Conservation (phyloP, 1,140 invertebrate species). For the Luehdorfia chinensis region DNA sequence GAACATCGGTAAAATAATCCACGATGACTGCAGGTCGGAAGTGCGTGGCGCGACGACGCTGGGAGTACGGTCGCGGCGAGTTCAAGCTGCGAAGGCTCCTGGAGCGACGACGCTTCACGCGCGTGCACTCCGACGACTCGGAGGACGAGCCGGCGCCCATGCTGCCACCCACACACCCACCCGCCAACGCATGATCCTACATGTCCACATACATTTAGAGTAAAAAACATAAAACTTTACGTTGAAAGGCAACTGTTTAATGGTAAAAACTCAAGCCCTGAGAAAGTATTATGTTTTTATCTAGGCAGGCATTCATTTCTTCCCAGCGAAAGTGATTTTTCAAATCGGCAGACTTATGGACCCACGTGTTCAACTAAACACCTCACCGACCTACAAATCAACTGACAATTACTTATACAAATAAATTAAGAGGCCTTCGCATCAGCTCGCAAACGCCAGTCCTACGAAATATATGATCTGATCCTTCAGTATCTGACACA, state of each 20-base stretch:
- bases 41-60: constrained; percentile 54
- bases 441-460: too few relatives aligned
- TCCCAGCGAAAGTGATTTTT: too few relatives aligned
- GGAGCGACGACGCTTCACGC: constrained; percentile 67
- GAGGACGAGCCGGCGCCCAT: constrained; percentile 73
- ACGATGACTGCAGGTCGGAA: constrained; percentile 47
- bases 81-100: constrained; percentile 69
- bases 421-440: too few relatives aligned
- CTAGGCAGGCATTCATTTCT: too few relatives aligned
- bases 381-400: too few relatives aligned
- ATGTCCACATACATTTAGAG: neutral
- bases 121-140: constrained; percentile 71
- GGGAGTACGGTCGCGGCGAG: constrained; percentile 72
- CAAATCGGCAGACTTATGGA: too few relatives aligned
- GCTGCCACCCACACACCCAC: constrained; percentile 52
- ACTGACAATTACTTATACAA: too few relatives aligned
- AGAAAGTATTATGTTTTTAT: neutral
- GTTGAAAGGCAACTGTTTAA: neutral
- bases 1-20: too few relatives aligned
- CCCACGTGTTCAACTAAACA: too few relatives aligned
- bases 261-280: neutral
- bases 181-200: constrained; percentile 40
- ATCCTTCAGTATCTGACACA: too few relatives aligned
- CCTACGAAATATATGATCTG: too few relatives aligned
- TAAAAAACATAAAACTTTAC: neutral